Base-by-base conservation (phyloP, 2,113 vertebrate species). In the Pavo muticus region DNA sequence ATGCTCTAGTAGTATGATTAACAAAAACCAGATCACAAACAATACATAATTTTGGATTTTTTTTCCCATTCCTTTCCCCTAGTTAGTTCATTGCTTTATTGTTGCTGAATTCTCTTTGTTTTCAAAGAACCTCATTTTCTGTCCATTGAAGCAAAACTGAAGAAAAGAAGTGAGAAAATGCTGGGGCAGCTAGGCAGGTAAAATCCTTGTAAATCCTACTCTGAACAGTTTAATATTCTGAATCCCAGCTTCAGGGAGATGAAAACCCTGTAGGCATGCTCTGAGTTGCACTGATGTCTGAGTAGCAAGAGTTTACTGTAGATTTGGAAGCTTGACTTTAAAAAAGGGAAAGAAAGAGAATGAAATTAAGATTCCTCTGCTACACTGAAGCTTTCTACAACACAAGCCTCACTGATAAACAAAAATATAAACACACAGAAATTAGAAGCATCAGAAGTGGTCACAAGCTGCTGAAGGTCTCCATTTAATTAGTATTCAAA, bases 401-500 rank as follows among this genome's bases (percentile, higher is more conserved):
- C 61, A 87, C 59, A 65, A 91, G 54, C 21, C 77, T 69, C 48
- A 47, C 42, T 72, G 87, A 84, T 91, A 67, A 94, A 85, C 78
- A 92, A 81, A 95, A 92, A 93, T 70, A 72, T 23, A 87, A 95
- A 96, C 87, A 95, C 82, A 95, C 70, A 76, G 69, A 96, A 95
- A 95, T 73, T 95, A 92, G 76, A 90, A 93, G 64, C 88, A 84
- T 93, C 94, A 95, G 70, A 94, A 96, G 87, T 87, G 75, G 65
- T 72, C 88, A 94, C 23, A 84, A 94, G 95, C 80, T 94, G 93
- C 86, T 76, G 93, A 87, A 96, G 83, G 65, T 88, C 85, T 93
- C 84, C 18, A 86, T 80, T 94, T 95, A 96, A 94, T 96, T 94
- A 88, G 87, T 81, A 96, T 97, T 96, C 80, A 86, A 90, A 73